Evolutionary conservation across 92 coral and sea anemone genomes (phyloP).

Genomic region (Nematostella vectensis): DNA sequence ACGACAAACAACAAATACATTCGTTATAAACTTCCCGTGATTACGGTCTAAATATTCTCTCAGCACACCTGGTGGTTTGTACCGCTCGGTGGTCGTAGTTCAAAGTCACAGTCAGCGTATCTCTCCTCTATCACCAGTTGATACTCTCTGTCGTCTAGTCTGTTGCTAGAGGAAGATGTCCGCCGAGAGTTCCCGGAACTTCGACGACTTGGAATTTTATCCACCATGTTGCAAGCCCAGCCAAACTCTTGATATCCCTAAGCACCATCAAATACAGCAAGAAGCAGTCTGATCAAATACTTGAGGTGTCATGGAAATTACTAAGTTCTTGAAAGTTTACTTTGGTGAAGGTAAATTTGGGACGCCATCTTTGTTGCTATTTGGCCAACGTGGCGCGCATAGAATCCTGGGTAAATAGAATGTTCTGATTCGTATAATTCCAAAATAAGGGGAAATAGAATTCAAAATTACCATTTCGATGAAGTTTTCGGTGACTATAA

Average conservation of each 20-base stretch:
- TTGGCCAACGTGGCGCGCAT: conserved; percentile 12
- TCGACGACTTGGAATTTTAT: conserved; percentile 6
- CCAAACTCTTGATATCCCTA: neutral
- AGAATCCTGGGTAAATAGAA: conserved; percentile 32
- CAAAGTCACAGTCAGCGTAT: conserved; percentile 28
- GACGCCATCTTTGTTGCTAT: conserved; percentile 54
- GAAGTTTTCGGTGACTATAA: too few relatives aligned
- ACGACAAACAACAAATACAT: too few relatives aligned
- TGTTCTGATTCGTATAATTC: too few relatives aligned
- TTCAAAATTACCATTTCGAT: too few relatives aligned
- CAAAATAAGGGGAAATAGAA: too few relatives aligned
- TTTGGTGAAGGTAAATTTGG: neutral
- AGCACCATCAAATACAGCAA: neutral
- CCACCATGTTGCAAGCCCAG: conserved; percentile 11
- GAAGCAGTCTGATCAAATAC: too few relatives aligned
- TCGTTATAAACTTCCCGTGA: too few relatives aligned
- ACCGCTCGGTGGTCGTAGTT: conserved; percentile 73
- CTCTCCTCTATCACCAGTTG: conserved; percentile 25
- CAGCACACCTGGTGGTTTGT: conserved; percentile 77
- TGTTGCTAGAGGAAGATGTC: conserved; percentile 8
- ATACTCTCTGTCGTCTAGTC: conserved; percentile 29
- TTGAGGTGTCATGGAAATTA: neutral
- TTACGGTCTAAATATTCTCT: too few relatives aligned
- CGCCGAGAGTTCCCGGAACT: conserved; percentile 17
- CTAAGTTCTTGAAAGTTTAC: neutral